A percentile compares a stretch with the other conserved stretches of the same genome.
Evolutionary conservation across 2,888 invertebrate genomes (phyloP).

Genomic region (Rutpela maculata): DNA sequence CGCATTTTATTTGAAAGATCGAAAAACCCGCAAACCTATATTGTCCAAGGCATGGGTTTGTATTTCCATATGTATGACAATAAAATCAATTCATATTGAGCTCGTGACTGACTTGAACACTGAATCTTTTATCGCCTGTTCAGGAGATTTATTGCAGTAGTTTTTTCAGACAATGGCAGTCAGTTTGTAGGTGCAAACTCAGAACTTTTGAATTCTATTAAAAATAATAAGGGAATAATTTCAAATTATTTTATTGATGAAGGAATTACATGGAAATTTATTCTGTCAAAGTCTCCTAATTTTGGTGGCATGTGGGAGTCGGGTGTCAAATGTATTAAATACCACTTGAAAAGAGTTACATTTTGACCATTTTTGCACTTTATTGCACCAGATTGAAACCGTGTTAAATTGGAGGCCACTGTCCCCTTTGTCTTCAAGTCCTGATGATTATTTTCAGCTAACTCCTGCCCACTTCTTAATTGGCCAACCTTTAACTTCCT

Average conservation of each 20-base stretch:
- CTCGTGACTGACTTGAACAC: slow-evolving; percentile 36
- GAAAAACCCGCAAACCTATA: slow-evolving; percentile 32
- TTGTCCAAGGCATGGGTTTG: slow-evolving; percentile 36
- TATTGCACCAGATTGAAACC: slow-evolving; percentile 23
- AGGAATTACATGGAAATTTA: slow-evolving; percentile 36
- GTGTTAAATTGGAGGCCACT: slow-evolving; percentile 29
- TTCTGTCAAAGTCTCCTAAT: slow-evolving; percentile 26
- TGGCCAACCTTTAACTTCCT: too few species aligned
- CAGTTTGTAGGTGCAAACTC: slow-evolving; percentile 35
- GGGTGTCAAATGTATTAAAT: slow-evolving; percentile 23
- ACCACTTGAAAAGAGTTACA: slow-evolving; percentile 25
- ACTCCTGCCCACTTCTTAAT: too few species aligned
- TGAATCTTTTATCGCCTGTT: slow-evolving; percentile 28
- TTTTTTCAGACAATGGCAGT: slow-evolving; percentile 40
- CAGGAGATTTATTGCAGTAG: slow-evolving; percentile 31
- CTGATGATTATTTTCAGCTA: too few species aligned
- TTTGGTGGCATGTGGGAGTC: slow-evolving; percentile 39
- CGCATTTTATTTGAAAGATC: slow-evolving; percentile 36
- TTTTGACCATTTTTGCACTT: slow-evolving; percentile 15
- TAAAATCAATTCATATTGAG: slow-evolving; percentile 37
- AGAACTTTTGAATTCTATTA: slow-evolving; percentile 23
- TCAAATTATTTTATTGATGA: slow-evolving; percentile 5
- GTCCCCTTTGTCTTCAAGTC: slow-evolving; percentile 23
- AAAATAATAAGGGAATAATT: slow-evolving; percentile 15
- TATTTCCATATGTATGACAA: too few species aligned